These are phyloP conservation scores for Ephydatia muelleri DNA, from an alignment of 37 sponge, comb jelly and placozoan genomes.

Conservation along the genomic window DNA sequence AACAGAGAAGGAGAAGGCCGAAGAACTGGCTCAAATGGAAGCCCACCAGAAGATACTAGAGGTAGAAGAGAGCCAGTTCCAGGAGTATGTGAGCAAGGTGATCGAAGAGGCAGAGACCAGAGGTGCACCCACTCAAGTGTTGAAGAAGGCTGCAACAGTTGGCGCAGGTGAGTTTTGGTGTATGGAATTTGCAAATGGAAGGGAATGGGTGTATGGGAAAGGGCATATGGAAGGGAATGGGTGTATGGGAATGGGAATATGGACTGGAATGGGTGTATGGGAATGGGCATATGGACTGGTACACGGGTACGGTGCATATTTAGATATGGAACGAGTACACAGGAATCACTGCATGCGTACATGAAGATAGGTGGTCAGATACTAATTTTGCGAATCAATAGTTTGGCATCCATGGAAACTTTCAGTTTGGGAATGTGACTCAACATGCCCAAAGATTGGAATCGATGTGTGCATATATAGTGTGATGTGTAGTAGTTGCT, in stretches of 20 bases:
- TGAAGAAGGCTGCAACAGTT: conserved; percentile 29
- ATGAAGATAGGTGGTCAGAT: too few species aligned
- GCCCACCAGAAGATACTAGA: conserved; percentile 3
- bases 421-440: too few species aligned
- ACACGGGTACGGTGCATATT: too few species aligned
- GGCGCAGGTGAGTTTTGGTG: conserved; percentile 38
- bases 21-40: background rate
- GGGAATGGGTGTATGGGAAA: background rate
- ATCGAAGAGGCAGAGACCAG: conserved; percentile 52
- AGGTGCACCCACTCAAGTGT: conserved; percentile 27
- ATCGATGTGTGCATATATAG: too few species aligned
- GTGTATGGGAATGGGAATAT: too few species aligned
- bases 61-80: conserved; percentile 81
- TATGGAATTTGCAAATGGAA: background rate
- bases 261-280: background rate
- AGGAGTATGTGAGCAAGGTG: conserved; percentile 62
- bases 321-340: too few species aligned
- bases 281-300: background rate
- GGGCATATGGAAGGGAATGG: background rate
- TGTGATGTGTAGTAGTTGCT: too few species aligned
- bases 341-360: too few species aligned
- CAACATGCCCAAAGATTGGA: too few species aligned
- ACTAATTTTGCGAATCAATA: too few species aligned
- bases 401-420: too few species aligned
- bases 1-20: background rate